These are phyloP conservation scores for Tortricodes alternella DNA, from an alignment of 2,888 invertebrate species.

Conservation along the genomic window DNA sequence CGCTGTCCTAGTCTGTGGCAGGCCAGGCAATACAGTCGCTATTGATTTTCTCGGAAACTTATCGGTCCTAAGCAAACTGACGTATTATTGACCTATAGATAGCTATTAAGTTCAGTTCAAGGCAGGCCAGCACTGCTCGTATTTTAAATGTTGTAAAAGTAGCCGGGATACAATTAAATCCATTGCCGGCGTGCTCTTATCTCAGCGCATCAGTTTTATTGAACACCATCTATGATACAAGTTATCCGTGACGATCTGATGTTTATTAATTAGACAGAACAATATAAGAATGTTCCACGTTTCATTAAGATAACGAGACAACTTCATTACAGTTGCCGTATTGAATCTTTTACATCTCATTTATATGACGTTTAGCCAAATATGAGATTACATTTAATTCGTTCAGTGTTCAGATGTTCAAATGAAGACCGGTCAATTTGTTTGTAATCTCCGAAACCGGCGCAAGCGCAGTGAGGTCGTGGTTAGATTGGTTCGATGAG, in stretches of 20 bases:
- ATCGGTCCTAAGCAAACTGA: conserved; percentile 14
- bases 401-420: not conserved
- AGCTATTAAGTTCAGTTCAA: conserved; percentile 18
- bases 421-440: not conserved
- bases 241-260: conserved; percentile 13
- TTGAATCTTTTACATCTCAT: too few species aligned
- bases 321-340: not conserved
- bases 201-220: conserved; percentile 3
- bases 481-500: conserved; percentile 33
- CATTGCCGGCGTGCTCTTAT: conserved; percentile 9
- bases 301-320: not conserved
- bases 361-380: too few species aligned
- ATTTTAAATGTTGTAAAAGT: conserved; percentile 18
- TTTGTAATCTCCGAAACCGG: conserved; percentile 5
- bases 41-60: conserved; percentile 11
- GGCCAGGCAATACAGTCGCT: conserved; percentile 22
- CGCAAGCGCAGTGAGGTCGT: conserved; percentile 9
- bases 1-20: not conserved
- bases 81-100: conserved; percentile 15
- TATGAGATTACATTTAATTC: too few species aligned
- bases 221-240: conserved; percentile 13
- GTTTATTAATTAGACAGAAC: conserved; percentile 8
- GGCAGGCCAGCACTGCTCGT: conserved; percentile 11
- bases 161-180: conserved; percentile 7
- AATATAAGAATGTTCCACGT: conserved; percentile 8